Percentiles rank a stretch among this genome's conserved stretches.
Evolutionary conservation across 2,113 vertebrate genomes (phyloP).

Genomic region (Calypte anna): DNA sequence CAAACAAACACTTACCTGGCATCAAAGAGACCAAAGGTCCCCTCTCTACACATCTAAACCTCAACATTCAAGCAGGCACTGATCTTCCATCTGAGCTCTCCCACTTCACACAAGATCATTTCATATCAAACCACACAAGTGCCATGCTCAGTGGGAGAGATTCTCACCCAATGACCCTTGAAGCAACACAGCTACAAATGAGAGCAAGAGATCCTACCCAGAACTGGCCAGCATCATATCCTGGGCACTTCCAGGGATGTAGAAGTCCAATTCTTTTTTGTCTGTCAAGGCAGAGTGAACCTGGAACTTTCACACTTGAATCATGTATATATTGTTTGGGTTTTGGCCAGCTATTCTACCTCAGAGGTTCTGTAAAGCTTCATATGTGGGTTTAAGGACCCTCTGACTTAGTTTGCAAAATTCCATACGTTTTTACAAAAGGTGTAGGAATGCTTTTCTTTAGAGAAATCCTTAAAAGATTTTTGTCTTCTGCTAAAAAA

Average conservation of each 20-base stretch:
- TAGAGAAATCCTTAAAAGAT: background rate
- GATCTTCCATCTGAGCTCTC: background rate
- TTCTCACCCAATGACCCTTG: background rate
- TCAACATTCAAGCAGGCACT: background rate
- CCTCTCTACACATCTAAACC: background rate
- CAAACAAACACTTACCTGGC: conserved; percentile 30
- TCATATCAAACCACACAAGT: background rate
- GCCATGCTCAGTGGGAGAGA: background rate
- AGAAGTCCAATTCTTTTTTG: background rate
- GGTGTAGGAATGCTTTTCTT: background rate
- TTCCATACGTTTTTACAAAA: background rate
- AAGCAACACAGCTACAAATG: background rate
- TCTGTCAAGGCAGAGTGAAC: background rate
- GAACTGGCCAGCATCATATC: background rate
- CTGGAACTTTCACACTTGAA: background rate
- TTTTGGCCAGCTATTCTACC: background rate
- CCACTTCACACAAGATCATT: background rate
- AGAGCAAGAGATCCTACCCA: conserved; percentile 2
- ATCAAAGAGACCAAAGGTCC: background rate
- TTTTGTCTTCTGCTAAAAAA: background rate
- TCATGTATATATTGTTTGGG: accelerated
- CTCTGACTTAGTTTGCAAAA: background rate
- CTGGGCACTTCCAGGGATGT: background rate
- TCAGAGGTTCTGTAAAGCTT: background rate
- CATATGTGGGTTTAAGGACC: background rate